Percentiles rank a stretch among this genome's conserved stretches.
Evolutionary conservation across 1,140 invertebrate genomes (phyloP).

Genomic region (Drosophila nannoptera): DNA sequence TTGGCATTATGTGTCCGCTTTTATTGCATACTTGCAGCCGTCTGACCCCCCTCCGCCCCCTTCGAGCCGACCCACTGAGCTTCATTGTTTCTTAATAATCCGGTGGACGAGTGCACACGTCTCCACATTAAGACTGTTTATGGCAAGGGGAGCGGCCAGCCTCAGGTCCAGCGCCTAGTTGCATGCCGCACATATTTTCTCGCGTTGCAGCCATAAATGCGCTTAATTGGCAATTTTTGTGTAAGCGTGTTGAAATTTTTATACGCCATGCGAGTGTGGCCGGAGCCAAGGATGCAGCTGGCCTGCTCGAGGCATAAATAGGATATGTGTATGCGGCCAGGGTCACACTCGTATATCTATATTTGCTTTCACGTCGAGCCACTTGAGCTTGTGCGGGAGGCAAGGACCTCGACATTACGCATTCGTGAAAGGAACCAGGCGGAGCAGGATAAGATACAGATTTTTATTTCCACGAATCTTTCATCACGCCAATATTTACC

Average conservation of each 20-base stretch:
- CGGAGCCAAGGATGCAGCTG: constrained; percentile 32
- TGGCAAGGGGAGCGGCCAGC: constrained; percentile 10
- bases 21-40: constrained; percentile 68
- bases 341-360: constrained; percentile 14
- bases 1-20: constrained; percentile 69
- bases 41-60: constrained; percentile 18
- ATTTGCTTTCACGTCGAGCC: constrained; percentile 10
- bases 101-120: constrained; percentile 63
- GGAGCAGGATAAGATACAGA: too few species aligned
- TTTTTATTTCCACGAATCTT: too few species aligned
- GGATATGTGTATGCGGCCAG: constrained; percentile 18
- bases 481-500: too few species aligned
- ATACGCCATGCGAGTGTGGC: constrained; percentile 20
- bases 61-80: constrained; percentile 6
- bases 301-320: constrained; percentile 29
- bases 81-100: constrained; percentile 76
- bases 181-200: constrained; percentile 49
- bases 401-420: too few species aligned
- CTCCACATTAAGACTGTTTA: constrained; percentile 69
- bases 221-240: constrained; percentile 75
- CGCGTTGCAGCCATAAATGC: constrained; percentile 73
- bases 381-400: too few species aligned
- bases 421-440: too few species aligned
- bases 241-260: constrained; percentile 67
- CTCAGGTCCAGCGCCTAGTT: constrained; percentile 37